Evolutionary conservation across 2,113 vertebrate genomes (phyloP), one percentile per base, ranked within the genome.

Genomic region (Ictalurus furcatus): DNA sequence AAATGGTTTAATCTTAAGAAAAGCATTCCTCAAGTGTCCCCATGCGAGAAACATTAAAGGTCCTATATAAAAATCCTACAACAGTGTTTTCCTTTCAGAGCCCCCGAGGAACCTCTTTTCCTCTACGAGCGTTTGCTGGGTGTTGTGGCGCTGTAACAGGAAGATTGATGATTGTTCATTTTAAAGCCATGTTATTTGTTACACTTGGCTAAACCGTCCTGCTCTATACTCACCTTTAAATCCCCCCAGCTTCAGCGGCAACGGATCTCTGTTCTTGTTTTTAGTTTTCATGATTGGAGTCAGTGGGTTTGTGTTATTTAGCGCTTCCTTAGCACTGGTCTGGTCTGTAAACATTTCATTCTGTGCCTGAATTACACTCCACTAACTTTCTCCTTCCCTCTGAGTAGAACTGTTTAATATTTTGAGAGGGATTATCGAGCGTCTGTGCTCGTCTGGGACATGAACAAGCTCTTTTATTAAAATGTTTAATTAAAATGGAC

Each of bases 231-330:
- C 76, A 81, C 79, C 52, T 81, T 79, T 79, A 79, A 79, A 34
- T 19, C 52, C 30, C 19, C 54, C 19, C 0, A 34, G 56, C 30
- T 61, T 83, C 54, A 37, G 11, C 56, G 34, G 56, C 80, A 83
- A 37, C 56, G 40, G 37, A 82, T 83, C 30, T 83, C 56, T 83
- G 56, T 61, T 37, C 19, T 30, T 61, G 17, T 58, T 56, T 83
- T 83, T 61, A 59, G 80, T 83, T 83, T 83, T 61, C n/a, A 61
- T 61, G 80, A 40, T 83, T 59, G 80, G 80, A 83, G 56, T 81
- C 52, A 56, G 79, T 58, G 79, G 7, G 40, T 81, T 81, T 81
- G n/a, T 81, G 14, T 56, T 37, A 37, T 83, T 83, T 82, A 59
- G 80, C 2, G 17, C 30, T 25, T 80, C n/a, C 76, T 54, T 79